phyloP scores from a whole-genome alignment of 2,888 invertebrate genomes.

The Leucania comma region DNA sequence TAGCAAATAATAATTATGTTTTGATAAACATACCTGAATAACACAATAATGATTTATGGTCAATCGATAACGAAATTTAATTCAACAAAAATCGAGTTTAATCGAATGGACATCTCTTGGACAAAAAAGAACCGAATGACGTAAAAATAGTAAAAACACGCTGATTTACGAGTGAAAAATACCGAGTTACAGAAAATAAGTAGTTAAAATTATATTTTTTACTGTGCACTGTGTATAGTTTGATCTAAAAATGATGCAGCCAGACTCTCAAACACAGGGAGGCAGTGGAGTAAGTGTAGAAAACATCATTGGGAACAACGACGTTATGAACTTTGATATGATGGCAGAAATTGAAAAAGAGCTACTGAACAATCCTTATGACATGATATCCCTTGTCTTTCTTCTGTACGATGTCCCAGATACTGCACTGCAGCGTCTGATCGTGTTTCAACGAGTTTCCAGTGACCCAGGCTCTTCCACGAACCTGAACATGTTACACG shows the following conservation, averaged over 20 bases:
- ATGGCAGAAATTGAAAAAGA: conserved; percentile 83
- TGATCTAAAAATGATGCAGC: conserved; percentile 67
- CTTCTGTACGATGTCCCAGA: conserved; percentile 84
- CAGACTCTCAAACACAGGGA: conserved; percentile 67
- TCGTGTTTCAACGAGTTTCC: conserved; percentile 79
- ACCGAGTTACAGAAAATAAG: no score
- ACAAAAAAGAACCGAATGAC: background rate
- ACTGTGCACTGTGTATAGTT: background rate
- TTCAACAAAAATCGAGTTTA: background rate
- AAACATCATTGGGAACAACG: conserved; percentile 69
- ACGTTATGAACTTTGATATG: conserved; percentile 75
- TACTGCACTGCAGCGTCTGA: conserved; percentile 82
- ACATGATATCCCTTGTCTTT: conserved; percentile 84
- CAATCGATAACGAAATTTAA: background rate
- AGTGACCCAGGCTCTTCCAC: conserved; percentile 71
- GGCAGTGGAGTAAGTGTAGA: conserved; percentile 49
- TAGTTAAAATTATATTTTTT: background rate
- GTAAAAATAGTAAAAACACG: background rate
- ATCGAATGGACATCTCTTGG: background rate
- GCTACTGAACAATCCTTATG: conserved; percentile 75
- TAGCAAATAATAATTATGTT: no score
- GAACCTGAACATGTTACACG: conserved; percentile 79
- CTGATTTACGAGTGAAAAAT: no score
- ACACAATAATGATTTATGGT: background rate
- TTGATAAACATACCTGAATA: no score